Conservation (phyloP, 2,797 vertebrate genomes). For the Pempheris klunzingeri region DNA sequence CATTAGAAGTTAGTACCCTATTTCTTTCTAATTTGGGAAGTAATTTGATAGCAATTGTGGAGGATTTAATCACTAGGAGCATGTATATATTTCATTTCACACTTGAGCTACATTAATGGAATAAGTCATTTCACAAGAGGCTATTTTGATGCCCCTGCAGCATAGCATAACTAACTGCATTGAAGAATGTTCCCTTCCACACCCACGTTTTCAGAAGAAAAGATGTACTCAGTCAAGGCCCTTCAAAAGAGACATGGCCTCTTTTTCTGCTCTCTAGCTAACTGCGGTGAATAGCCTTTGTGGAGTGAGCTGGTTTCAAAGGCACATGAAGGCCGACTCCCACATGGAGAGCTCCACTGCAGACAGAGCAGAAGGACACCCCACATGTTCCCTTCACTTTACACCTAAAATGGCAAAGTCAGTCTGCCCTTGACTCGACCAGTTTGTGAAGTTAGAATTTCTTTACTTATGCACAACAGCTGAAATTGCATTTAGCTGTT, state of each 20-base stretch:
- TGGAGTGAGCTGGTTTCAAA: constrained; percentile 63
- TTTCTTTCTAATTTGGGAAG: constrained; percentile 8
- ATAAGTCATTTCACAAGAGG: constrained; percentile 14
- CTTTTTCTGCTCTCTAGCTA: constrained; percentile 44
- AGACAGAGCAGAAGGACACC: constrained; percentile 59
- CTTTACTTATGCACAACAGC: background rate
- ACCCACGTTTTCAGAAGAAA: constrained; percentile 63
- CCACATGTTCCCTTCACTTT: constrained; percentile 33
- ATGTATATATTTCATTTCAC: background rate
- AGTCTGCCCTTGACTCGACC: constrained; percentile 5
- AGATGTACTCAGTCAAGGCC: constrained; percentile 53
- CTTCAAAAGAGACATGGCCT: constrained; percentile 52
- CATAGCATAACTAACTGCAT: constrained; percentile 31
- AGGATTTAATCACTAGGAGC: background rate
- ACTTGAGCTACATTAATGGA: constrained; percentile 11
- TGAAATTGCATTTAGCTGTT: background rate
- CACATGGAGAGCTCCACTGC: constrained; percentile 40
- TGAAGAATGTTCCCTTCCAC: constrained; percentile 55
- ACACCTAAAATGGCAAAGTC: constrained; percentile 32
- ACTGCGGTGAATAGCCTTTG: constrained; percentile 62
- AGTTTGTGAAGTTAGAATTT: background rate
- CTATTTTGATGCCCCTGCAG: constrained; percentile 40
- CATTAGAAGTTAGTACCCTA: background rate
- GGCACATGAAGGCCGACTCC: constrained; percentile 65
- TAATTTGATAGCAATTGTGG: background rate